Conservation (phyloP, 2,113 vertebrate genomes). For the Passerina amoena region DNA sequence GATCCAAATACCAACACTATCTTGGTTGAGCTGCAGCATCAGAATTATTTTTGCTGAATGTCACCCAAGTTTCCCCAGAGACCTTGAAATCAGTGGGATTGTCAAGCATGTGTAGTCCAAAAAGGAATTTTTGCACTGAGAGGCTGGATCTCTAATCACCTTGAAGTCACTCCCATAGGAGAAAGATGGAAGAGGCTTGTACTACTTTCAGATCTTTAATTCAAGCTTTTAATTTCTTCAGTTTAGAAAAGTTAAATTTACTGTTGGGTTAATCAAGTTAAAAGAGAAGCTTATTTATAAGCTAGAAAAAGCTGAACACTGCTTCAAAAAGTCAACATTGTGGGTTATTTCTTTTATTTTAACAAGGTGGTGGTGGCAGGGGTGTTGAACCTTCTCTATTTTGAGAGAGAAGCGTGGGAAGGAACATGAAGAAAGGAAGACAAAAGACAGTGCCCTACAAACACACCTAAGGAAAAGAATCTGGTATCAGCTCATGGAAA, state of each 20-base stretch:
- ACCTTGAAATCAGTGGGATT: neutral
- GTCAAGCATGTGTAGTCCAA: neutral
- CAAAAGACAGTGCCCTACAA: neutral
- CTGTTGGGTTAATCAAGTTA: neutral
- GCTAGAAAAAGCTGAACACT: neutral
- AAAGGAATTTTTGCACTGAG: neutral
- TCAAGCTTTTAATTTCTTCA: neutral
- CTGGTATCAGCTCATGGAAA: neutral
- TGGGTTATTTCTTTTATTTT: neutral
- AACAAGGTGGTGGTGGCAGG: neutral
- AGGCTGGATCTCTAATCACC: neutral
- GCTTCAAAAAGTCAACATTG: neutral
- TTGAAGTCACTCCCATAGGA: neutral
- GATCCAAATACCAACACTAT: neutral
- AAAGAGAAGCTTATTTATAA: neutral
- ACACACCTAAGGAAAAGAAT: neutral
- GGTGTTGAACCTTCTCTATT: neutral
- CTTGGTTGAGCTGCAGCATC: neutral
- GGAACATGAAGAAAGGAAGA: neutral
- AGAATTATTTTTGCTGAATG: constrained; percentile 7
- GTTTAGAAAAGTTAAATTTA: neutral
- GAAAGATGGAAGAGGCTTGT: neutral
- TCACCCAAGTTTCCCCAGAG: neutral
- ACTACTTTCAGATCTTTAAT: neutral
- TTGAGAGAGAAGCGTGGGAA: neutral